These are phyloP conservation scores for Rotaria socialis DNA, from an alignment of 2,888 invertebrate genomes.

Conservation along the genomic window DNA sequence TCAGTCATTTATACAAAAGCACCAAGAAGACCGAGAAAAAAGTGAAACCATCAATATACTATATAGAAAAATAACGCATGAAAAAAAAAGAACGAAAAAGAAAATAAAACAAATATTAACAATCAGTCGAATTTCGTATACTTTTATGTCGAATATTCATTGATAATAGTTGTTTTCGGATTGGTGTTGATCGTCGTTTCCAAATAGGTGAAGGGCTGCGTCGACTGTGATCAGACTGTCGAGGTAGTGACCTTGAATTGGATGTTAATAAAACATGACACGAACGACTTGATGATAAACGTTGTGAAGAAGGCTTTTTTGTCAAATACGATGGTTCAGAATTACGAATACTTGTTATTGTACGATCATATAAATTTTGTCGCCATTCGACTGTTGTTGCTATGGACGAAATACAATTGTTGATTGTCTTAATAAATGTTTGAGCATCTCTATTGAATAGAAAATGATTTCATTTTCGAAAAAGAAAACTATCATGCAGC, in stretches of 20 bases:
- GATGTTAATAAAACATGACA: background rate
- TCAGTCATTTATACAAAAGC: background rate
- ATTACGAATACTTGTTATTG: background rate
- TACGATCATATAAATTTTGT: background rate
- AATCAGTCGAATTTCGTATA: slow-evolving; percentile 22
- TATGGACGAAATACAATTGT: background rate
- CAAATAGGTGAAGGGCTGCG: slow-evolving; percentile 34
- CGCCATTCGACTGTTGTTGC: background rate
- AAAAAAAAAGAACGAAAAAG: background rate
- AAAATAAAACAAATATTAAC: slow-evolving; percentile 13
- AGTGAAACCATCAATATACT: background rate
- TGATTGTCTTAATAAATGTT: slow-evolving; percentile 31
- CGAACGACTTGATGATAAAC: background rate
- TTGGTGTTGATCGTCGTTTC: slow-evolving; percentile 1
- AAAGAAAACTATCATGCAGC: background rate
- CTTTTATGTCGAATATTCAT: background rate
- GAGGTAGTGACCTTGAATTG: background rate
- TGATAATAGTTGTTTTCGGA: background rate
- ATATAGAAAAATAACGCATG: slow-evolving; percentile 9
- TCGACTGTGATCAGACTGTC: background rate
- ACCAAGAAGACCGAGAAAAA: background rate
- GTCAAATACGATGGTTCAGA: background rate
- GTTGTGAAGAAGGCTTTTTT: background rate
- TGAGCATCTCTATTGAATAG: background rate
- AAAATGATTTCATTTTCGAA: background rate